Base-by-base conservation (phyloP, 2,888 invertebrate species). In the Hypsopygia costalis region DNA sequence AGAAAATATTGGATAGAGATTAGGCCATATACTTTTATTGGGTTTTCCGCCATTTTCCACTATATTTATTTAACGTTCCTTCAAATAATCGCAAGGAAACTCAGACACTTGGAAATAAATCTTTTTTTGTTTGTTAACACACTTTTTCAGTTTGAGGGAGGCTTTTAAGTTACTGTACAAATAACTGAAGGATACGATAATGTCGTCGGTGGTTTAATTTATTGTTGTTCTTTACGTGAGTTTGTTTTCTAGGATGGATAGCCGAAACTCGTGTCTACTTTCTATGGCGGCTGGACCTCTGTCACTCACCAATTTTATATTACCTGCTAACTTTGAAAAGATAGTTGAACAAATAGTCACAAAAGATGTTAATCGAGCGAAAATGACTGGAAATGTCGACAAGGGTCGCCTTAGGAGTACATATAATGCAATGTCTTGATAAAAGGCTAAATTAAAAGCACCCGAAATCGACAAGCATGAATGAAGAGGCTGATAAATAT, bases 1-100 rank as follows among this genome's bases (percentile, higher is more conserved):
- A 85, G 82, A 85, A 86, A 87, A 87, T 87, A 86, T 86, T 83
- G 82, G 80, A 72, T 80, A 83, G 83, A 85, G 86, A 87, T 87
- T 86, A 87, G 85, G 81, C 81, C 75, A 85, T 87, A 81, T 75
- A 86, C 75, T 85, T 87, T 85, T 87, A 85, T 86, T 85, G 85
- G 72, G 77, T 81, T 79, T 70, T 75, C 25, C 25, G 25, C 25
- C 25, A 25, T 31, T 37, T 30, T 74, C 72, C 79, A 78, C 81
- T 79, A 76, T 86, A 86, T 86, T 86, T 85, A 85, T 82, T 78
- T 85, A 71, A 82, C 78, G 77, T 81, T 69, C 74, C 63, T 61
- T 69, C 60, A 57, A 63, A 63, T 62, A 69, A 64, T 58, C 60
- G 64, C 56, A 50, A 57, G 49, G 68, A 65, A 65, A 66, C 61